Evolutionary conservation across 2,113 vertebrate species (phyloP), one percentile per base, ranked within the genome.

Genomic region (Lanius ludovicianus): DNA sequence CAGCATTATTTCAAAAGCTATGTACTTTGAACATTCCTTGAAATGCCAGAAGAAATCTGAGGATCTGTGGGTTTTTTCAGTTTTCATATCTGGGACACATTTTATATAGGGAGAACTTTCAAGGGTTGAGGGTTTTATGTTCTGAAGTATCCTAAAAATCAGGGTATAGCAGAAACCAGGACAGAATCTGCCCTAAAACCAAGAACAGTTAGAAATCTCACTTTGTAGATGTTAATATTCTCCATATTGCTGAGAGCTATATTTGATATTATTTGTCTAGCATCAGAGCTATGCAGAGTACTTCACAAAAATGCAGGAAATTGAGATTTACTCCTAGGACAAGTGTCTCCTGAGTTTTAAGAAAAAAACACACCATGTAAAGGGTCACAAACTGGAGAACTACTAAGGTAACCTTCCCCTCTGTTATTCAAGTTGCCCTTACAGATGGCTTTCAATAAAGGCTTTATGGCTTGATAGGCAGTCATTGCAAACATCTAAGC

Each of bases 21-120:
- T 49, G 63, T 52, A 79, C 74, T 96, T 75, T 44, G 56, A 89
- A 65, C 14, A 37, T 82, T 94, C 88, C 89, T 83, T 95, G 67
- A 93, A 95, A 93, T 69, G 85, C 52, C 44, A 67, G 44, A 75
- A 90, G 89, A 81, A 91, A 92, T 83, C 35, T 70, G 42, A 90
- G 70, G 31, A 87, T 42, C 71, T 35, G 41, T 59, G 35, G 53
- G 87, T 94, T 93, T 93, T 42, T 82, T 27, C 59, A 67, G 39
- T 55, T 96, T 93, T 69, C 27, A 0, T 82, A 94, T 87, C 74
- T 96, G 57, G 90, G 77, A 91, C 60, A 33, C 7, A 49, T 85
- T 96, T 89, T 64, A 73, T 83, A 68, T 13, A 47, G 71, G 0
- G 3, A 86, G 46, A 62, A 63, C 49, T 93, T 92, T 78, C 41